Percentiles rank a stretch among this genome's conserved stretches.
Conservation (phyloP, 2,113 vertebrate species). For the Crotalus viridis region DNA sequence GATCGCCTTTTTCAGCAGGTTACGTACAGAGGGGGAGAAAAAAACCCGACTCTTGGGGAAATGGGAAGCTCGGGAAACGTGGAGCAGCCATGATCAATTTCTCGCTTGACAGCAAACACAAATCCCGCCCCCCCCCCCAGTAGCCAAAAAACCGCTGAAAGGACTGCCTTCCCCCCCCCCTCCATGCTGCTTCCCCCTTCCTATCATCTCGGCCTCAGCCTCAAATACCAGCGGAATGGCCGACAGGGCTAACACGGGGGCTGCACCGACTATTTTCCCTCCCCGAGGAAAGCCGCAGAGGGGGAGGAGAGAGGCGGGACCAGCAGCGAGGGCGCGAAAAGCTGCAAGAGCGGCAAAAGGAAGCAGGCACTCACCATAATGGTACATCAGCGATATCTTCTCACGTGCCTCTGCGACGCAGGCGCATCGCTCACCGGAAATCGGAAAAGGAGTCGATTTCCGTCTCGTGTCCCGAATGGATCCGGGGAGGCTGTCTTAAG, state of each 20-base stretch:
- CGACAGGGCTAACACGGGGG: neutral
- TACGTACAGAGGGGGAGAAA: neutral
- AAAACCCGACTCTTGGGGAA: neutral
- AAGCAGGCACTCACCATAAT: slow-evolving; percentile 13
- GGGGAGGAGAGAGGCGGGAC: too few species aligned
- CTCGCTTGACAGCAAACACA: neutral
- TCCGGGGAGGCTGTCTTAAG: neutral
- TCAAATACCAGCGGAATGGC: neutral
- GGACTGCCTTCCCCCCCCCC: neutral
- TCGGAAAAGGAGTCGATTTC: too few species aligned
- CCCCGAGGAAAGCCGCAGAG: too few species aligned
- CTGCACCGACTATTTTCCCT: neutral
- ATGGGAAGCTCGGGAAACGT: neutral
- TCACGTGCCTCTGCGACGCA: neutral
- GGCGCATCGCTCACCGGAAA: neutral
- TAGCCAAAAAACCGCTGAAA: neutral
- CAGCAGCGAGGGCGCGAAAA: neutral
- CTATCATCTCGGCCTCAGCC: neutral
- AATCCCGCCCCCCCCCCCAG: neutral
- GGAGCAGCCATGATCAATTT: neutral
- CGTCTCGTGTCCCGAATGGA: neutral
- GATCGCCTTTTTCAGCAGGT: neutral
- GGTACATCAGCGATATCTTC: neutral
- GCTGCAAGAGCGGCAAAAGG: neutral
- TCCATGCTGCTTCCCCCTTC: neutral